phyloP scores from a whole-genome alignment of 2,888 invertebrate genomes.

The Tetranychus piercei region DNA sequence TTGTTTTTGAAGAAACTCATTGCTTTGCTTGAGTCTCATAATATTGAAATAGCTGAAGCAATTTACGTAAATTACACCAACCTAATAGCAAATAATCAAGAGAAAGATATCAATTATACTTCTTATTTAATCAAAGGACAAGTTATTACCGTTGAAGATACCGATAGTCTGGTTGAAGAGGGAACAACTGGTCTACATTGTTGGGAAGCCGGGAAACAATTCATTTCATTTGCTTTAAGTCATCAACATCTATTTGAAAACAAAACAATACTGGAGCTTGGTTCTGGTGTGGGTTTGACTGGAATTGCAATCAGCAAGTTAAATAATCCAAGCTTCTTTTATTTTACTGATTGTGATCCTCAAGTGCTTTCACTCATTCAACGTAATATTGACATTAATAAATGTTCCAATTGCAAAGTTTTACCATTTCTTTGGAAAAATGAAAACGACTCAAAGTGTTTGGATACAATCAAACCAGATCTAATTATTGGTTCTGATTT shows the following conservation, averaged over 20 bases:
- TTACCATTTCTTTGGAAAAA: too few species aligned
- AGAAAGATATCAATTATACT: constrained; percentile 15
- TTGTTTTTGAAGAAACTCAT: neutral
- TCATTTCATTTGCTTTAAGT: constrained; percentile 5
- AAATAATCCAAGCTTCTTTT: neutral
- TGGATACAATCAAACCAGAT: too few species aligned
- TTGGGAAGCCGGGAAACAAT: constrained; percentile 9
- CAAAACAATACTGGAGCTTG: constrained; percentile 12
- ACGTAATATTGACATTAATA: constrained; percentile 13
- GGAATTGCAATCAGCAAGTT: constrained; percentile 7
- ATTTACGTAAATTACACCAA: neutral
- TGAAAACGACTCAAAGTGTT: too few species aligned
- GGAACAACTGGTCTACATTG: constrained; percentile 15
- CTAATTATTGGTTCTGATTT: too few species aligned
- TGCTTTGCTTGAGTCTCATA: neutral
- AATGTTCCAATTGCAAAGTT: neutral
- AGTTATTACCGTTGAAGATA: constrained; percentile 9
- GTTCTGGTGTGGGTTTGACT: constrained; percentile 16
- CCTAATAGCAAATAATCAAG: neutral
- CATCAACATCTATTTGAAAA: constrained; percentile 8
- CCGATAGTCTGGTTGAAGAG: constrained; percentile 11
- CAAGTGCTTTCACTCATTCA: constrained; percentile 12
- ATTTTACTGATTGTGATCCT: constrained; percentile 12
- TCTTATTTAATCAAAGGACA: constrained; percentile 14
- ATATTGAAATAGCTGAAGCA: neutral